Conservation (phyloP, 2,797 vertebrate genomes). For the Arnoldichthys spilopterus region DNA sequence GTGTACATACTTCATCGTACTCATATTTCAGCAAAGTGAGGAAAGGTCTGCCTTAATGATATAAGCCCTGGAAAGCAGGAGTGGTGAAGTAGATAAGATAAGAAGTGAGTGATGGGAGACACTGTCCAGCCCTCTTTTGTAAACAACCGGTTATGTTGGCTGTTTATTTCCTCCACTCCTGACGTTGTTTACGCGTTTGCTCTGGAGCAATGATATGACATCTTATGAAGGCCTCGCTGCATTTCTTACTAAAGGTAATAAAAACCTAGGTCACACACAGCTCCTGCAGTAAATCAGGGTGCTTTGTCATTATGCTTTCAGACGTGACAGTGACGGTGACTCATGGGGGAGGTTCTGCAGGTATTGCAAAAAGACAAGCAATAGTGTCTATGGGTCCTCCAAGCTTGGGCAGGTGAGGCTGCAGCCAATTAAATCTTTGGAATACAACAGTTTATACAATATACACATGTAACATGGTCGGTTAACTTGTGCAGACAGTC, state of each 20-base stretch:
- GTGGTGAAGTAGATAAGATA: too few relatives aligned
- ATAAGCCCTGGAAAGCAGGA: too few relatives aligned
- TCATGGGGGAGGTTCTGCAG: not conserved
- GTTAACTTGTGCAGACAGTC: not conserved
- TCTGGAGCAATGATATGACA: too few relatives aligned
- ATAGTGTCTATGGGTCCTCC: constrained; percentile 32
- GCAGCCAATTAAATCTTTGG: not conserved
- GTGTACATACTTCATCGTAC: too few relatives aligned
- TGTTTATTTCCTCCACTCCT: too few relatives aligned
- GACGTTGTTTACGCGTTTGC: too few relatives aligned
- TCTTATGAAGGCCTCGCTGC: too few relatives aligned
- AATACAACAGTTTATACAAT: not conserved
- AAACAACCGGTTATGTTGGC: too few relatives aligned
- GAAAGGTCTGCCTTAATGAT: too few relatives aligned
- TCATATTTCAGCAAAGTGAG: too few relatives aligned
- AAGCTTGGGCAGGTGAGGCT: constrained; percentile 21
- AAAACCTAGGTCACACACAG: too few relatives aligned
- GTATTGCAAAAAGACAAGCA: constrained; percentile 5
- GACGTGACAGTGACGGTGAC: constrained; percentile 16
- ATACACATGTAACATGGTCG: not conserved
- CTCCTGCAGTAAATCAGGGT: not conserved
- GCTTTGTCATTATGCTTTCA: constrained; percentile 1
- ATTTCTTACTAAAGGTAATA: not conserved
- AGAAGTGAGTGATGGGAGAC: too few relatives aligned
- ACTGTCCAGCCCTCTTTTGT: not conserved